Evolutionary conservation across 2,888 invertebrate species (phyloP).

Genomic region (Julus scandinavius): DNA sequence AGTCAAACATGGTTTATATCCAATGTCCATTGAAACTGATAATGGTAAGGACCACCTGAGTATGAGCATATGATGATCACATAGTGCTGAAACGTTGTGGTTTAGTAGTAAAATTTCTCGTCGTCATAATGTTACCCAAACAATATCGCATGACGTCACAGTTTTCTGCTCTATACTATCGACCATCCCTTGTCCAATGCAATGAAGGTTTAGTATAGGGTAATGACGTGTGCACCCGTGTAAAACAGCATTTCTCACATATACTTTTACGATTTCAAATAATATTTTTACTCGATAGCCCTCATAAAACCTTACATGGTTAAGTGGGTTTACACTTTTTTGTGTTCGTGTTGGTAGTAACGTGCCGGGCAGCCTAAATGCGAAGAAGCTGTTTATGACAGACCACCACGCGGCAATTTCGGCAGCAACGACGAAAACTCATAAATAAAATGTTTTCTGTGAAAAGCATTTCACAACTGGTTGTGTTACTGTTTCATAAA

Average conservation of each 20-base stretch:
- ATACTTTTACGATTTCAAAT: background rate
- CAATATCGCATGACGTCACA: no score
- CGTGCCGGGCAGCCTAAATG: background rate
- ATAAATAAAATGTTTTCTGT: constrained; percentile 17
- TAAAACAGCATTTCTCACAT: background rate
- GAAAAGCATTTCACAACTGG: background rate
- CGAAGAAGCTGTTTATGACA: constrained; percentile 30
- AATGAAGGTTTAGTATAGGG: background rate
- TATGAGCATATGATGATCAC: no score
- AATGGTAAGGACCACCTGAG: no score
- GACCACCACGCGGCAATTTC: background rate
- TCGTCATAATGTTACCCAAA: no score
- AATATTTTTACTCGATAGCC: constrained; percentile 17
- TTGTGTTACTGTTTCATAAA: background rate
- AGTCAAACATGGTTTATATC: no score
- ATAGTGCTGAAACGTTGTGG: no score
- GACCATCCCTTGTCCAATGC: background rate
- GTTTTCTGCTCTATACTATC: no score
- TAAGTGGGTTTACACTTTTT: constrained; percentile 18
- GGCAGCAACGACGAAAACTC: background rate
- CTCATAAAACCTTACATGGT: constrained; percentile 23
- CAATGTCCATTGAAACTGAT: no score
- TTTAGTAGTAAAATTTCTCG: no score
- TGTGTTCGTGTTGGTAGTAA: background rate
- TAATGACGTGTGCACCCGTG: background rate